Percentiles rank a stretch among this genome's conserved stretches.
These are phyloP conservation scores for Puma concolor DNA, from an alignment of 2,113 vertebrate species.

Conservation along the genomic window DNA sequence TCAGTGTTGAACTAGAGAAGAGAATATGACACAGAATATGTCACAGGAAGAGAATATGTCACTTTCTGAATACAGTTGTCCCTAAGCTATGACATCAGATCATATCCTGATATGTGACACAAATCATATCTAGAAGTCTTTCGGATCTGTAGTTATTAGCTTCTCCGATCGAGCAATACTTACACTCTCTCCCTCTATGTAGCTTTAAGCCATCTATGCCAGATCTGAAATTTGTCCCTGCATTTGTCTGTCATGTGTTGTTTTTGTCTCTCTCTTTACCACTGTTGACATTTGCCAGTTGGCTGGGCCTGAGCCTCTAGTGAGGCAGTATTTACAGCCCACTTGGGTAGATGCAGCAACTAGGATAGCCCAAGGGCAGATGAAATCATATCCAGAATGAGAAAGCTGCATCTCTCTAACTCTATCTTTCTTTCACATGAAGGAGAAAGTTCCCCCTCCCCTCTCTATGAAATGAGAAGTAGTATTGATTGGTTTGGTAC, in stretches of 20 bases:
- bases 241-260: background rate
- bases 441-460: background rate
- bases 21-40: constrained; percentile 68
- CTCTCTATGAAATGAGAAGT: background rate
- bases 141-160: background rate
- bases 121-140: background rate
- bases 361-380: constrained; percentile 60
- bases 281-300: background rate
- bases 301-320: background rate
- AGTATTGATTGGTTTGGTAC: constrained; percentile 68
- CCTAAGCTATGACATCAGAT: background rate
- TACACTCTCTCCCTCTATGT: background rate
- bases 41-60: background rate
- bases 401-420: background rate
- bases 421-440: background rate
- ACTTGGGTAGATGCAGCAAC: background rate
- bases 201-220: constrained; percentile 35
- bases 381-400: constrained; percentile 34
- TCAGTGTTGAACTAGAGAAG: constrained; percentile 85
- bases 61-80: background rate
- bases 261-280: background rate
- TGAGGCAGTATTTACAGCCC: constrained; percentile 37
- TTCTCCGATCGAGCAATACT: background rate
- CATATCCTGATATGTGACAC: background rate
- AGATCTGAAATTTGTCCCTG: background rate